Conservation (phyloP, 2,113 vertebrate species). For the Procavia capensis region DNA sequence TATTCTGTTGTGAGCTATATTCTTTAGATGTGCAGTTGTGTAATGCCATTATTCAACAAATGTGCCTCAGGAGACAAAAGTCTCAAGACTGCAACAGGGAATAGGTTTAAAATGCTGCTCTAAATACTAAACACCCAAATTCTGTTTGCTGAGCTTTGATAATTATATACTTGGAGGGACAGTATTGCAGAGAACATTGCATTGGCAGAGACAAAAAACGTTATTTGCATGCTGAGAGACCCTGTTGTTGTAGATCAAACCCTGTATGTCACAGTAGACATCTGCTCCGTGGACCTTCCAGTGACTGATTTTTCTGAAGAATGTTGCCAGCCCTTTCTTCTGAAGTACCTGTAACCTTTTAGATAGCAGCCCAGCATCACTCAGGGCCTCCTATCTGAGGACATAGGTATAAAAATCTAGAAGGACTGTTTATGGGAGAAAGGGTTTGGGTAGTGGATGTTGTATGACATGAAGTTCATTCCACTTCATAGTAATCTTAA, state of each 20-base stretch:
- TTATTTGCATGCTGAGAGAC: neutral
- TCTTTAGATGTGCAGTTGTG: constrained; percentile 31
- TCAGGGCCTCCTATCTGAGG: neutral
- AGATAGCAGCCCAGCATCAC: neutral
- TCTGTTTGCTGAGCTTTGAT: neutral
- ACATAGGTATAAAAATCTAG: neutral
- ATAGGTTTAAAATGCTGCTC: neutral
- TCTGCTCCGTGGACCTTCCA: neutral
- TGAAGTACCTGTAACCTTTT: neutral
- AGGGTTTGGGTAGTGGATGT: neutral
- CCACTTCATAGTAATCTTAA: neutral
- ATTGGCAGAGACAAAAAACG: neutral
- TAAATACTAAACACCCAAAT: neutral
- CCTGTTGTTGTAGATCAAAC: neutral
- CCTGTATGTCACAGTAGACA: neutral
- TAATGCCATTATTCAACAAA: constrained; percentile 50
- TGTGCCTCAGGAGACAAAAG: neutral
- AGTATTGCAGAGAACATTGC: neutral
- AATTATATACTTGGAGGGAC: neutral
- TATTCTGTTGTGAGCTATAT: constrained; percentile 11
- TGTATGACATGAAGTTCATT: neutral
- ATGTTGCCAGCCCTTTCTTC: neutral
- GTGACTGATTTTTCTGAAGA: neutral
- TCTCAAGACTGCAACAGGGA: neutral
- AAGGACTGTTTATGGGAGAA: neutral